phyloP scores from a whole-genome alignment of 2,797 vertebrate species.

The Urocyon cinereoargenteus region DNA sequence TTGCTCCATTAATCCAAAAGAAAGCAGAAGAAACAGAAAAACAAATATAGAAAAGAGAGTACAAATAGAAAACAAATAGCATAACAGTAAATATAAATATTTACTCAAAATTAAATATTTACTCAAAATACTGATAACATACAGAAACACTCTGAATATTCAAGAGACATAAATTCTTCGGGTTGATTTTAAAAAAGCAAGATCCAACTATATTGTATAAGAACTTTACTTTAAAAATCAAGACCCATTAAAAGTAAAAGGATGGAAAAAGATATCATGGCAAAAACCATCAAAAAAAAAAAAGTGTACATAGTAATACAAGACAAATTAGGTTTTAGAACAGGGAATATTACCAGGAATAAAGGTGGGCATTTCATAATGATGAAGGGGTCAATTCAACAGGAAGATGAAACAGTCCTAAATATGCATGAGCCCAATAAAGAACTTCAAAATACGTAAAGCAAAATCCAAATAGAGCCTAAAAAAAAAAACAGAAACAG shows the following conservation, averaged over 20 bases:
- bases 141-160: not conserved
- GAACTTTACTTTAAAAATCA: not conserved
- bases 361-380: not conserved
- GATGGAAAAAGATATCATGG: not conserved
- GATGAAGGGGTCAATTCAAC: not conserved
- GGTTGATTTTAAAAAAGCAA: not conserved
- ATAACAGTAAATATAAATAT: not conserved
- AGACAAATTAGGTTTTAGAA: not conserved
- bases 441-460: not conserved
- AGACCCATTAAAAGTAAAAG: not conserved
- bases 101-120: not conserved
- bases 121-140: not conserved
- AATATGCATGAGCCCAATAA: not conserved
- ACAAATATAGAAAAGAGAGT: not conserved
- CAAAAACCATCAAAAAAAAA: not conserved
- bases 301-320: not conserved
- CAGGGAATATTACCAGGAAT: not conserved
- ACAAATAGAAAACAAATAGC: not conserved
- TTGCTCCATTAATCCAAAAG: not conserved
- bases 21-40: not conserved
- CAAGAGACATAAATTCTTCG: not conserved
- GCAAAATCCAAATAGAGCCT: not conserved
- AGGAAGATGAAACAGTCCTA: not conserved
- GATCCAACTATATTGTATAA: not conserved
- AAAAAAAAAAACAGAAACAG: not conserved